Evolutionary conservation across 2,113 vertebrate species (phyloP), one percentile per base, ranked within the genome.

Genomic region (Colinus virginianus): DNA sequence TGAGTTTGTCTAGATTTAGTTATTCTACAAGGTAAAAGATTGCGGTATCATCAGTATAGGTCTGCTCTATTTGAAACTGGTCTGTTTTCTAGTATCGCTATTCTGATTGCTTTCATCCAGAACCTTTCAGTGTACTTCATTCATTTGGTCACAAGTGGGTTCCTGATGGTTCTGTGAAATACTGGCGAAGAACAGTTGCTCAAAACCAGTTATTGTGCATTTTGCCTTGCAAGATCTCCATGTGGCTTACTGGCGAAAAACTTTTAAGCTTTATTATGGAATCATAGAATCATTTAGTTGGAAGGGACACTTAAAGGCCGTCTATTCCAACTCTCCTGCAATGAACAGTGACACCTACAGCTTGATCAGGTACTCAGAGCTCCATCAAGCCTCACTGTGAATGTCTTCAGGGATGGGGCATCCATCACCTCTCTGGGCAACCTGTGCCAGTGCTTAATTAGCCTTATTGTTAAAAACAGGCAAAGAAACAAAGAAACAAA

Each of bases 201-300:
- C 3, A 36, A 32, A 66, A 70, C 10, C 4, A 1, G 11, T 70
- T 11, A 17, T 22, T 38, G 56, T 16, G 32, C 7, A 2, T 55
- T 72, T 83, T 53, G 26, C 30, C 15, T 75, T 72, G 55, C 43
- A 56, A 76, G 64, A 40, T 28, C 26, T 59, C 28, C 42, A 1
- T 42, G 18, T 0, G 1, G 2, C 36, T 55, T 45, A 13, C 17
- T 49, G 28, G 15, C 11, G 34, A 63, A 7, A 42, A 23, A 3
- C 43, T 34, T 45, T 61, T 51, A 43, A 21, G 6, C 32, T 77
- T 48, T 62, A 30, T 40, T 36, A 30, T 30, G 30, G 13, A 55
- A 55, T 30, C 51, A 17, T 30, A 30, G 51, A 17, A 17, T 18
- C 9, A 16, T 30, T 55, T 16, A 30, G 51, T 55, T 55, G 51